Evolutionary conservation across 2,888 invertebrate species (phyloP).

Genomic region (Rhorus exstirpatorius): DNA sequence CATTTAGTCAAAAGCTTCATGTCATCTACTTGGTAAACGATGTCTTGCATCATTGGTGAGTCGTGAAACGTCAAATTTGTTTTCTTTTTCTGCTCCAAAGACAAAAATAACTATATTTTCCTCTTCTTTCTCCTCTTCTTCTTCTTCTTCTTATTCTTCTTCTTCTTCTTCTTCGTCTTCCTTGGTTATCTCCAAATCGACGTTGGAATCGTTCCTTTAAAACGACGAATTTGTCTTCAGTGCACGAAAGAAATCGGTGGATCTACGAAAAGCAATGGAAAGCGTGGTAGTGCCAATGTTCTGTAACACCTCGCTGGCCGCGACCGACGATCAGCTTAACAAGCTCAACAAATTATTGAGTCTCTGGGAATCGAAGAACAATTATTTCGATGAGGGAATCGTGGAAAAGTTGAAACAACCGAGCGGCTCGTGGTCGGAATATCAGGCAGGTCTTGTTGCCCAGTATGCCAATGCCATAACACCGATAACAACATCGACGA

Average conservation of each 20-base stretch:
- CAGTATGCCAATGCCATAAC: conserved; percentile 93
- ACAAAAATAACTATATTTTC: conserved; percentile 18
- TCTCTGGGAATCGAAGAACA: conserved; percentile 98
- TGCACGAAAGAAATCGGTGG: conserved; percentile 97
- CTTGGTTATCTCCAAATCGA: neutral
- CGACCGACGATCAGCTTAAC: conserved; percentile 94
- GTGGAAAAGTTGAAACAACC: conserved; percentile 96
- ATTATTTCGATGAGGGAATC: conserved; percentile 94
- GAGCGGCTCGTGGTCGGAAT: conserved; percentile 94
- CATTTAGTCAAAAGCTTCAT: conserved; percentile 97
- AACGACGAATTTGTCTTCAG: conserved; percentile 87
- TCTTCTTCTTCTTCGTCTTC: neutral
- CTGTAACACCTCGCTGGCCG: conserved; percentile 94
- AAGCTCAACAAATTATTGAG: conserved; percentile 97
- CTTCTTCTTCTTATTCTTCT: neutral
- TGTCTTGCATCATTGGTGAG: conserved; percentile 98
- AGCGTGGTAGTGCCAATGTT: conserved; percentile 99
- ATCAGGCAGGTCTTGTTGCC: conserved; percentile 94
- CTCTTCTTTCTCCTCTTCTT: neutral
- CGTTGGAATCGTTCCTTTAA: conserved; percentile 16
- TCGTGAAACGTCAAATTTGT: conserved; percentile 76
- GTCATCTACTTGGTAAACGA: conserved; percentile 99
- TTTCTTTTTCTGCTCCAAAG: conserved; percentile 19
- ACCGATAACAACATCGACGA: conserved; percentile 92
- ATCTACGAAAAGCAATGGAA: conserved; percentile 97